Base-by-base conservation (phyloP, 2,797 vertebrate genomes). In the Ptychobarbus kaznakovi region DNA sequence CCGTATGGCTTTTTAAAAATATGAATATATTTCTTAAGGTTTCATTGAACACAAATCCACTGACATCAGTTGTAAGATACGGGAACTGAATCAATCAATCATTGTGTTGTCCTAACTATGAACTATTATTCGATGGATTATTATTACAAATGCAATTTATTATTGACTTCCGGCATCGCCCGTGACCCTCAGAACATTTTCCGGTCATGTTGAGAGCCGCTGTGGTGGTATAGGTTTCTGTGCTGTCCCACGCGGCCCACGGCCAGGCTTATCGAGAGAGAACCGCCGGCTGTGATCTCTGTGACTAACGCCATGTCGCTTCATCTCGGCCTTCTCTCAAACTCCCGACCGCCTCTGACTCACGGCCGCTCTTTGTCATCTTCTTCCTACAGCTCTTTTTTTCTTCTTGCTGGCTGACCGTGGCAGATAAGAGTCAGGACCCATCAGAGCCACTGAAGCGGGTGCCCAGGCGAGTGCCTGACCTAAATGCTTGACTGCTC, bases 361-460 rank as follows among this genome's bases (percentile, higher is more conserved):
- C 65, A 53, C 7, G 75, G 58, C 70, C 83, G 72, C 58, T 87
- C 75, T 77, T 81, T 84, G 84, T 86, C 86, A 81, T 87, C 79
- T 20, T 77, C 42, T 66, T 87, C 69, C 83, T 75, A 11, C 74
- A 80, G 61, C 65, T 86, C 46, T 69, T 66, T 63, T 56, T 51
- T 12, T 49, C 58, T 74, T 83, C 25, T 76, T 69, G 73, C 81
- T 81, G 83, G 81, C 85, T 89, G 88, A 90, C 81, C 74, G 70
- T 49, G 18, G 35, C 46, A 66, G 87, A 89, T 91, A 89, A 88
- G 83, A 86, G 68, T 69, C 40, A 46, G 74, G 84, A 77, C 86
- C 88, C 84, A 90, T 91, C 88, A 88, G 80, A 90, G 68, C 68
- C 63, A 82, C 81, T 84, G 81, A 76, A 87, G 82, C 87, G 74